Conservation (phyloP, 2,113 vertebrate species). For the Nycticryphes semicollaris region DNA sequence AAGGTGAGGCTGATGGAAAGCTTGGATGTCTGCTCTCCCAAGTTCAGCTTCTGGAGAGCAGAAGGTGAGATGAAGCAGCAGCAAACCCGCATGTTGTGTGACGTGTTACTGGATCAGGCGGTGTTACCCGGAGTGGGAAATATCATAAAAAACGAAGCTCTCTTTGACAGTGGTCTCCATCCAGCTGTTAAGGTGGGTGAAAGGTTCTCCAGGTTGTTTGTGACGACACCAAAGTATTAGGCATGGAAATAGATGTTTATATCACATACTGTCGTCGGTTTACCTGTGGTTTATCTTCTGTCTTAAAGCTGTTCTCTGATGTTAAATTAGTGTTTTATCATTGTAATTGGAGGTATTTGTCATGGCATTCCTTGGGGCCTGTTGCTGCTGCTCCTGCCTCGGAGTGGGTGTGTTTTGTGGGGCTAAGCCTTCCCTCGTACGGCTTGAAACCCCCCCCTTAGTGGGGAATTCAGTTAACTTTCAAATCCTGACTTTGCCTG, state of each 20-base stretch:
- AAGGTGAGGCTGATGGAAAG: slow-evolving; percentile 81
- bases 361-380: neutral
- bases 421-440: neutral
- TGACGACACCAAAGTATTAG: neutral
- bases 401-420: neutral
- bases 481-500: neutral
- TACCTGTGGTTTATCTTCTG: neutral
- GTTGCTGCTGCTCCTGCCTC: neutral
- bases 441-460: neutral
- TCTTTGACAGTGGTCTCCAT: slow-evolving; percentile 89
- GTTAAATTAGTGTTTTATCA: neutral
- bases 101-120: slow-evolving; percentile 89
- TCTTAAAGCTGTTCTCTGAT: neutral
- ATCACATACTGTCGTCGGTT: neutral
- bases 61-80: slow-evolving; percentile 82
- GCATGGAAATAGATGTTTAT: neutral
- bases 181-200: slow-evolving; percentile 84
- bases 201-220: neutral
- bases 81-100: slow-evolving; percentile 84
- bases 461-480: neutral
- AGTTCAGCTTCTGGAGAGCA: slow-evolving; percentile 83
- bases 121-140: slow-evolving; percentile 94
- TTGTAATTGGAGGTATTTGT: neutral
- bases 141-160: slow-evolving; percentile 96
- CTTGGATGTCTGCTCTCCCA: slow-evolving; percentile 88